Percentiles rank a stretch among this genome's conserved stretches.
Conservation (phyloP, 35 echinoderm and acorn worm genomes). For the Eucidaris tribuloides region DNA sequence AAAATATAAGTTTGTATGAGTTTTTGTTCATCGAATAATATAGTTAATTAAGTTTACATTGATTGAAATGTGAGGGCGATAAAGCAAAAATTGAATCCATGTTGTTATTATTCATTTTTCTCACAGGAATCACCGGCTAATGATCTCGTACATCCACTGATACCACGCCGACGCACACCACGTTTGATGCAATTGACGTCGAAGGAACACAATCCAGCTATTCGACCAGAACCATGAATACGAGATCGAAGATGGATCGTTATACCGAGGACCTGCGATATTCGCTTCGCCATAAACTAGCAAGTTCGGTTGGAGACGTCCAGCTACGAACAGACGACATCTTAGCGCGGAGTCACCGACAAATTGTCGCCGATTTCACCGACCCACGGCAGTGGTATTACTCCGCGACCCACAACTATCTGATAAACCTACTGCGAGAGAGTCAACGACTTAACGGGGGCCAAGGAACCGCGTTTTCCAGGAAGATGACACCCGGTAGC, state of each 20-base stretch:
- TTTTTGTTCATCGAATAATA: too few species aligned
- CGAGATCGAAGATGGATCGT: background rate
- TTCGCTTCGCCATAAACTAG: background rate
- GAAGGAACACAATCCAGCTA: too few species aligned
- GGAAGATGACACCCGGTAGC: background rate
- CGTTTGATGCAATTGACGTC: too few species aligned
- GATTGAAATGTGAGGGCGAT: too few species aligned
- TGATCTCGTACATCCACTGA: too few species aligned
- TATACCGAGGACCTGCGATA: conserved; percentile 13
- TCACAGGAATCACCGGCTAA: too few species aligned
- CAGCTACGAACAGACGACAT: background rate
- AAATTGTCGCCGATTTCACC: conserved; percentile 23
- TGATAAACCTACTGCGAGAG: conserved; percentile 2
- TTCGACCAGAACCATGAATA: background rate
- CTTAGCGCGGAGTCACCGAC: background rate
- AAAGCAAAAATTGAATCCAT: too few species aligned
- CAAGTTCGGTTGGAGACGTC: background rate
- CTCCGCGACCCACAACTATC: conserved; percentile 11
- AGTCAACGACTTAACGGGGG: conserved; percentile 16
- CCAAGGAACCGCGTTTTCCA: background rate
- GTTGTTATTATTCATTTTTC: too few species aligned
- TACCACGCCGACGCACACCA: too few species aligned
- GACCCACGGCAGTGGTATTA: conserved; percentile 19
- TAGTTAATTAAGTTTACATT: too few species aligned
- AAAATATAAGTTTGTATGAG: too few species aligned